A percentile compares a stretch with the other conserved stretches of the same genome.
phyloP scores from a whole-genome alignment of 2,797 vertebrate species.

The Schizopygopsis malacanthus region DNA sequence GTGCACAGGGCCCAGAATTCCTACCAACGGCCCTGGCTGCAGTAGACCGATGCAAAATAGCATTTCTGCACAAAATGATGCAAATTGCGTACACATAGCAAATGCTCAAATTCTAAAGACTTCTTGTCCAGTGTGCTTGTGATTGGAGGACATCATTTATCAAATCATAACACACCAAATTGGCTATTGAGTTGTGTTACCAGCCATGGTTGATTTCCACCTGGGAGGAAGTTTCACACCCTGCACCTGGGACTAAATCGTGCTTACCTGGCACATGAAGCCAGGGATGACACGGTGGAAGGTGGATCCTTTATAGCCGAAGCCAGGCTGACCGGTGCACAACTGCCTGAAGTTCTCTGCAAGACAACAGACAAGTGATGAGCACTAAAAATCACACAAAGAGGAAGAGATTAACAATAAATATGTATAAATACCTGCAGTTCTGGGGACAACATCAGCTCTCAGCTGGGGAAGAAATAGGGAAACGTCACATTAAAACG shows the following conservation, averaged over 20 bases:
- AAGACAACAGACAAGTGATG: neutral
- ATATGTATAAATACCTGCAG: slow-evolving; percentile 76
- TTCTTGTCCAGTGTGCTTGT: neutral
- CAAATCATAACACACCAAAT: neutral
- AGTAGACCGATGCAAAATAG: neutral
- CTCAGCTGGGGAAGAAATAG: slow-evolving; percentile 75
- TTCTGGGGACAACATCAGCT: slow-evolving; percentile 88
- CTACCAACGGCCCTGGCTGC: no score
- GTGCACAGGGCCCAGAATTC: no score
- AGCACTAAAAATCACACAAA: neutral
- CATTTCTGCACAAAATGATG: neutral
- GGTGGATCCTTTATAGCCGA: slow-evolving; percentile 76
- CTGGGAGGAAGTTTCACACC: neutral
- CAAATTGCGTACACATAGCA: neutral
- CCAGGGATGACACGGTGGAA: slow-evolving; percentile 79
- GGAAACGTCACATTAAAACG: neutral
- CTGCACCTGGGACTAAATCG: neutral
- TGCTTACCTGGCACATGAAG: slow-evolving; percentile 83
- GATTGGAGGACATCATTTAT: neutral
- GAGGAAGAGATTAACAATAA: neutral
- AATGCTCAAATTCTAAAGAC: neutral
- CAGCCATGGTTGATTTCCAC: neutral
- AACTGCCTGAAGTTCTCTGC: slow-evolving; percentile 81
- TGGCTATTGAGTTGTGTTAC: neutral
- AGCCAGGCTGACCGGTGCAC: slow-evolving; percentile 75